These are phyloP conservation scores for Myotis findleyi DNA, from an alignment of 2,797 vertebrate species.

Conservation along the genomic window DNA sequence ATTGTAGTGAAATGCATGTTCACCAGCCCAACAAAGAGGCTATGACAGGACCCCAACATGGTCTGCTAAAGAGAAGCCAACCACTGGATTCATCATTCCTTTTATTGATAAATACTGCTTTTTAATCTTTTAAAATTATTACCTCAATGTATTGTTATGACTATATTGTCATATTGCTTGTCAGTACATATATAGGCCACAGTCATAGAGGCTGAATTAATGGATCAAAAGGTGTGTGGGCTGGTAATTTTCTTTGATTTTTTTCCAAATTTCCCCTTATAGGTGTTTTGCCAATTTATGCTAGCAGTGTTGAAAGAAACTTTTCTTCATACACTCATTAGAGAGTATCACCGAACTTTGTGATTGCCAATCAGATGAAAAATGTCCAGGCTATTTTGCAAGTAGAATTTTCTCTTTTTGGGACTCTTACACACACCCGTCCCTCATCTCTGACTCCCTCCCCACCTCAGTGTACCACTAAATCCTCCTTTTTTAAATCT, in stretches of 20 bases:
- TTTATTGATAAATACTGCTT: neutral
- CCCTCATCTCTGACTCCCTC: neutral
- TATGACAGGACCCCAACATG: neutral
- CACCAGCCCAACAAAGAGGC: neutral
- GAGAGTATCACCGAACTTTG: neutral
- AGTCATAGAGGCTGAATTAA: neutral
- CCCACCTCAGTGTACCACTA: neutral
- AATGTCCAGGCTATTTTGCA: neutral
- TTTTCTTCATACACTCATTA: neutral
- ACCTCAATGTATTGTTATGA: neutral
- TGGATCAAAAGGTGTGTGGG: neutral
- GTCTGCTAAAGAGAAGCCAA: neutral
- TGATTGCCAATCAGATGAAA: neutral
- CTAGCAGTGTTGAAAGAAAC: neutral
- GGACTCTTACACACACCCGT: neutral
- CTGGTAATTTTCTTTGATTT: slow-evolving; percentile 27
- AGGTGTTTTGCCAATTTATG: slow-evolving; percentile 14
- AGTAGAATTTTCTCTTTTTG: neutral
- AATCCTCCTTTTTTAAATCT: neutral
- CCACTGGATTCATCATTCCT: neutral
- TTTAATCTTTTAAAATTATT: neutral
- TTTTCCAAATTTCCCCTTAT: neutral
- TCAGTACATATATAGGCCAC: neutral
- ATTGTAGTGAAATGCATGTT: neutral
- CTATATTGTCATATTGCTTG: neutral